phyloP scores from a whole-genome alignment of 2,797 vertebrate species.

The Xiphophorus birchmanni region DNA sequence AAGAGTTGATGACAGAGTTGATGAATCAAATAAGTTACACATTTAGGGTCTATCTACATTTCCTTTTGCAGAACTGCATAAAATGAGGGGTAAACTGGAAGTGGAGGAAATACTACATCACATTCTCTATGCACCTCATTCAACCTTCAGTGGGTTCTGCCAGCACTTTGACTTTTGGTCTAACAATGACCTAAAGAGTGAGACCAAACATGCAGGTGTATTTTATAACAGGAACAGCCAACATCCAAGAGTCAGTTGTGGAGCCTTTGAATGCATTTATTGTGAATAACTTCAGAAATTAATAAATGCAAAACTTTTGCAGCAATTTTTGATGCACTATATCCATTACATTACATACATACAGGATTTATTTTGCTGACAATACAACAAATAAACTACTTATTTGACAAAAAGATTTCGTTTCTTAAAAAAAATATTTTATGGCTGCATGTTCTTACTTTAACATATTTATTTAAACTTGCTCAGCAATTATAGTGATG shows the following conservation, averaged over 20 bases:
- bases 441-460: neutral
- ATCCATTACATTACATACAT: neutral
- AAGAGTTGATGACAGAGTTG: neutral
- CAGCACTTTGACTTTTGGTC: neutral
- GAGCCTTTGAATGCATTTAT: neutral
- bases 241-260: neutral
- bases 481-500: neutral
- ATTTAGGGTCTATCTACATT: neutral
- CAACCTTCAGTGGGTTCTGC: neutral
- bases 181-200: neutral
- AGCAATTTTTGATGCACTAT: neutral
- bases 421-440: neutral
- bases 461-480: neutral
- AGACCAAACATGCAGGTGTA: neutral
- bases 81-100: too few species aligned
- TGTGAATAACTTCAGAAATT: neutral
- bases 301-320: neutral
- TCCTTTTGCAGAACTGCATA: neutral
- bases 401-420: neutral
- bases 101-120: neutral
- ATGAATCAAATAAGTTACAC: neutral
- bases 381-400: neutral
- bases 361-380: neutral
- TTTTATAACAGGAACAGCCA: neutral
- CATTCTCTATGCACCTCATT: neutral